These are phyloP conservation scores for Torymus tubicola DNA, from an alignment of 2,888 invertebrate species.

Conservation along the genomic window DNA sequence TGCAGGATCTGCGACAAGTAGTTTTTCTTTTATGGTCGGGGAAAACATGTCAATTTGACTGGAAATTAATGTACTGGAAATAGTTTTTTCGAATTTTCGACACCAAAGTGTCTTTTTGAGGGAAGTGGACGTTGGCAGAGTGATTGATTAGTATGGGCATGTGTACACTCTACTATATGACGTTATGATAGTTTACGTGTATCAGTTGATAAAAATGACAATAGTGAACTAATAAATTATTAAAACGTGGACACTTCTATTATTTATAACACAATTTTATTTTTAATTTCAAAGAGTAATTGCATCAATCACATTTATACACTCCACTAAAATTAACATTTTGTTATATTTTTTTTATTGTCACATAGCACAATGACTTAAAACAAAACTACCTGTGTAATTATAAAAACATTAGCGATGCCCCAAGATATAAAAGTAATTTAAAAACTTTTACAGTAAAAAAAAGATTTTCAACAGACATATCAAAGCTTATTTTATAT, in stretches of 20 bases:
- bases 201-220: too few relatives aligned
- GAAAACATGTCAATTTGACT: neutral
- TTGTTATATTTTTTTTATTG: neutral
- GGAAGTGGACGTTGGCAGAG: too few relatives aligned
- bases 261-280: too few relatives aligned
- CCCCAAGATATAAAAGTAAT: neutral
- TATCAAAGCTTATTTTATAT: neutral
- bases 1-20: neutral
- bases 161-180: too few relatives aligned
- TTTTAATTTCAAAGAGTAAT: too few relatives aligned
- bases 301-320: too few relatives aligned
- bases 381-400: conserved; percentile 1
- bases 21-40: neutral
- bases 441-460: neutral
- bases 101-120: too few relatives aligned
- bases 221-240: too few relatives aligned
- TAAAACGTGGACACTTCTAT: too few relatives aligned
- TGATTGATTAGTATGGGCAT: too few relatives aligned
- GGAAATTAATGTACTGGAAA: conserved; percentile 23
- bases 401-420: conserved; percentile 23
- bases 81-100: neutral
- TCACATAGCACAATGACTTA: neutral
- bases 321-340: too few relatives aligned
- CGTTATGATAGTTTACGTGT: too few relatives aligned
- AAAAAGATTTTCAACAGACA: neutral